Evolutionary conservation across 1,140 invertebrate species (phyloP), one percentile per base, ranked within the genome.

Genomic region (Magallana angulata): DNA sequence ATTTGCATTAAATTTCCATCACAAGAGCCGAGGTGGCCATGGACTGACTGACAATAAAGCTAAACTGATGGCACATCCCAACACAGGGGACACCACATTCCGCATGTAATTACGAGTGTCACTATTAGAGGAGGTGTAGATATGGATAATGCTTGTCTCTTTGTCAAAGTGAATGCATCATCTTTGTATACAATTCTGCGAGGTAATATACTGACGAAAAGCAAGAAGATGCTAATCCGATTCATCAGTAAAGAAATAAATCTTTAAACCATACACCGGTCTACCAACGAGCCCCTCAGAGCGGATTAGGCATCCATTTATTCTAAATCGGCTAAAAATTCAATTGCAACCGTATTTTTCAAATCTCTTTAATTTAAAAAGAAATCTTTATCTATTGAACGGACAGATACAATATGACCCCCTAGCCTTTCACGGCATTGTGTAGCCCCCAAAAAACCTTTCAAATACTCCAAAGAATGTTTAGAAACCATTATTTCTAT

Each of bases 361-460:
- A 71, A 71, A 71, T 71, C 68, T 71, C 18, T 71, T 71, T 30
- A 30, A 71, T 71, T 71, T 71, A 71, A 71, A 71, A 71, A 71
- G 36, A 71, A 71, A 30, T 71, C 24, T 18, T 30, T 11, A 9
- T 71, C 18, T 36, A 71, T 24, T 71, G 24, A 24, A 6, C 7
- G 36, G 68, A 71, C 68, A 71, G 68, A 71, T 71, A 71, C n/a
- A 71, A 2, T 71, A 24, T 71, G 68, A 71, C 68, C 24, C 68
- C 36, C 9, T 18, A 18, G 68, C n/a, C 18, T 71, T 71, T 71
- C 24, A 24, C 36, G 68, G 68, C 12, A 71, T 71, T 71, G 68
- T 71, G 36, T 30, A 71, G 1, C 68, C 68, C 60, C 18, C 60
- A 4, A 12, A 62, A 71, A 24, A 11, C 68, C 68, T 30, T 71